phyloP scores from a whole-genome alignment of 2,888 invertebrate species.

The Chaetoderma sp. region DNA sequence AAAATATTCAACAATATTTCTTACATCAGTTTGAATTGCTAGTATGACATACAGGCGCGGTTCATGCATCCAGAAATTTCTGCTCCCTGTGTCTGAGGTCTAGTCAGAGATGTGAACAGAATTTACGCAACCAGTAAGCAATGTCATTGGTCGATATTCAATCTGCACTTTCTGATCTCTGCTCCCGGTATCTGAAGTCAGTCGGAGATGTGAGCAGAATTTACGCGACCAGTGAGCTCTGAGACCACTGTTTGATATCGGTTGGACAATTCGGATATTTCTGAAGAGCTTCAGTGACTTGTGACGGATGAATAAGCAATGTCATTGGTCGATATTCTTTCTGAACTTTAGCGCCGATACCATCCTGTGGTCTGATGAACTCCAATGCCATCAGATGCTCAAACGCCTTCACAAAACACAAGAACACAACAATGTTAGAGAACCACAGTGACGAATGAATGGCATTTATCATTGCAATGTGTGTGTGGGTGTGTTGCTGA shows the following conservation, averaged over 20 bases:
- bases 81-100: too few relatives aligned
- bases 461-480: too few relatives aligned
- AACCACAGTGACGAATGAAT: background rate
- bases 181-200: constrained; percentile 75
- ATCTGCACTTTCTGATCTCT: constrained; percentile 75
- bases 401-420: constrained; percentile 80
- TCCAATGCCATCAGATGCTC: constrained; percentile 82
- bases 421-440: too few relatives aligned
- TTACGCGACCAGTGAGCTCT: too few relatives aligned
- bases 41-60: too few relatives aligned
- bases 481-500: too few relatives aligned
- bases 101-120: too few relatives aligned
- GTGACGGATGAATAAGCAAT: constrained; percentile 78
- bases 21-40: too few relatives aligned
- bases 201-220: too few relatives aligned
- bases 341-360: constrained; percentile 73
- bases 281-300: constrained; percentile 81
- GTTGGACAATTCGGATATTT: constrained; percentile 83
- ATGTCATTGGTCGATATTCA: constrained; percentile 83
- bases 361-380: constrained; percentile 76
- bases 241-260: constrained; percentile 87
- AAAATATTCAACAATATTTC: too few relatives aligned
- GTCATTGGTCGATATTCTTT: constrained; percentile 87
- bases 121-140: too few relatives aligned
- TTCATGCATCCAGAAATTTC: too few relatives aligned